Conservation (phyloP, 2,113 vertebrate species). For the Acanthisitta chloris region DNA sequence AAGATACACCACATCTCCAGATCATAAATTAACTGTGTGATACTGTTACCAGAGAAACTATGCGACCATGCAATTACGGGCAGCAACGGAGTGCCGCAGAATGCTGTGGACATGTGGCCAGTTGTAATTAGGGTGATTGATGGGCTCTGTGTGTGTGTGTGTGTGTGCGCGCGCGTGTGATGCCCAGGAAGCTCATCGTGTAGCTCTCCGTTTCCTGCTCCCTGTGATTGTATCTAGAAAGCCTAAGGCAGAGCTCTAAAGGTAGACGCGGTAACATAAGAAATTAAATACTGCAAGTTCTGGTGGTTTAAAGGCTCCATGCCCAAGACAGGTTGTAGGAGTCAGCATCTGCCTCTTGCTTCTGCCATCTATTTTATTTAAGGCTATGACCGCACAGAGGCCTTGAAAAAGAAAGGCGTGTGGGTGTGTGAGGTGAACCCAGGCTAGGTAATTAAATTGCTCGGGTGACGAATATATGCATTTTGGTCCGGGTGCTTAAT, state of each 20-base stretch:
- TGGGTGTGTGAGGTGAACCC: slow-evolving; percentile 16
- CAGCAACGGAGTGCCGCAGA: not conserved
- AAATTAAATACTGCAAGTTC: not conserved
- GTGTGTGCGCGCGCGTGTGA: not conserved
- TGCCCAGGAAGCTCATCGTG: slow-evolving; percentile 51
- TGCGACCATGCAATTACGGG: not conserved
- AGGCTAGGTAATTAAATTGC: not conserved
- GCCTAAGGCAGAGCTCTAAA: slow-evolving; percentile 43
- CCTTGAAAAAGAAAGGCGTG: not conserved
- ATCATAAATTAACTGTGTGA: not conserved
- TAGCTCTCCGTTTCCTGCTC: slow-evolving; percentile 28
- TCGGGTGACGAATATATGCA: not conserved
- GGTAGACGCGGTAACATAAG: slow-evolving; percentile 39
- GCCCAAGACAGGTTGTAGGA: slow-evolving; percentile 3
- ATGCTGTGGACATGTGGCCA: not conserved
- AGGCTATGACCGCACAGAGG: not conserved
- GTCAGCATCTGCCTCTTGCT: not conserved
- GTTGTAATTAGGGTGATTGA: slow-evolving; percentile 46
- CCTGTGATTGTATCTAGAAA: slow-evolving; percentile 44
- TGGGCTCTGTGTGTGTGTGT: not conserved
- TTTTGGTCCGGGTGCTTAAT: not conserved
- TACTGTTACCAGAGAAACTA: not conserved
- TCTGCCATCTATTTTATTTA: slow-evolving; percentile 9
- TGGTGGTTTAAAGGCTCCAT: slow-evolving; percentile 20
- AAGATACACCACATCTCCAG: not conserved